Conservation (phyloP, 2,797 vertebrate genomes). For the Argyrosomus regius region DNA sequence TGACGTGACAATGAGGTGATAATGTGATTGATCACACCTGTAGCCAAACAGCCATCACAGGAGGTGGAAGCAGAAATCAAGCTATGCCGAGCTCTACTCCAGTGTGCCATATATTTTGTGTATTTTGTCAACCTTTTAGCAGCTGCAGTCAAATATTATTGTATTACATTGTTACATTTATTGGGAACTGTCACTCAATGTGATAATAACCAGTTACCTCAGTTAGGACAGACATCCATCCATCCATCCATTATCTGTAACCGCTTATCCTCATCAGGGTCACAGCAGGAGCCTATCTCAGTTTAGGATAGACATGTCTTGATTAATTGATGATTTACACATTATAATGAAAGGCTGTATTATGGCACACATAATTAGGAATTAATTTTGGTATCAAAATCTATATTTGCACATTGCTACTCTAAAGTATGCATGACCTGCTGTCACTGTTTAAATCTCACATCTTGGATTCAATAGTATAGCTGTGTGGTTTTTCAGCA, state of each 20-base stretch:
- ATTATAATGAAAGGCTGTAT: background rate
- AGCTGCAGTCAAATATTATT: background rate
- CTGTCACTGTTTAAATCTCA: background rate
- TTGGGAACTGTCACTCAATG: background rate
- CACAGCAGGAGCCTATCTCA: too few relatives aligned
- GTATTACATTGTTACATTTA: background rate
- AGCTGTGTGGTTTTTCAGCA: background rate
- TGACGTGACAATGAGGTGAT: constrained; percentile 1
- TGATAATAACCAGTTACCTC: background rate
- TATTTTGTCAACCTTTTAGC: background rate
- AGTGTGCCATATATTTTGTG: background rate
- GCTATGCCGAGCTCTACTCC: background rate
- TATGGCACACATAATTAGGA: background rate
- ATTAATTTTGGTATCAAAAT: background rate
- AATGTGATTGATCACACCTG: constrained; percentile 7
- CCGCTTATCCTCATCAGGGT: too few relatives aligned
- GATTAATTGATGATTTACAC: background rate
- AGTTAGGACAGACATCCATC: too few relatives aligned
- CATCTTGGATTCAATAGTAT: background rate
- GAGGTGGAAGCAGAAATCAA: background rate
- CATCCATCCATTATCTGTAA: too few relatives aligned
- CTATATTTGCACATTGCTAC: background rate
- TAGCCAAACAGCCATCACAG: constrained; percentile 1
- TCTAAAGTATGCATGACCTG: background rate
- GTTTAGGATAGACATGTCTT: background rate